A percentile compares a stretch with the other conserved stretches of the same genome.
Conservation (phyloP, 2,113 vertebrate genomes). For the Cariama cristata region DNA sequence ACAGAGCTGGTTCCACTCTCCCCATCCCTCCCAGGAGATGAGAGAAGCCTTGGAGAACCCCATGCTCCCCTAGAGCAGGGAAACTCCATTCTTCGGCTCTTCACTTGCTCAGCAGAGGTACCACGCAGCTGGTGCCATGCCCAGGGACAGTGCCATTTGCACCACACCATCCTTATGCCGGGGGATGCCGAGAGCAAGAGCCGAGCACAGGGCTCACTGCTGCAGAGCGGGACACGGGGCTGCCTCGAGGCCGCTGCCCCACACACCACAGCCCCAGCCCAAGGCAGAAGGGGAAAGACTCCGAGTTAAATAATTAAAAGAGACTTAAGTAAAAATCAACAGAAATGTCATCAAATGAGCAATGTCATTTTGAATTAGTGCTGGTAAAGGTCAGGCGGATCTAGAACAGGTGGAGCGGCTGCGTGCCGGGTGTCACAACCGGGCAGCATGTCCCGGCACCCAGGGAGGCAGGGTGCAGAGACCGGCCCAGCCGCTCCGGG, state of each 20-base stretch:
- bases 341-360: conserved; percentile 74
- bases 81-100: background rate
- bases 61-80: background rate
- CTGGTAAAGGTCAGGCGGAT: conserved; percentile 64
- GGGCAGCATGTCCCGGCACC: background rate
- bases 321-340: conserved; percentile 71
- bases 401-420: conserved; percentile 58
- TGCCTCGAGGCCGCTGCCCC: background rate
- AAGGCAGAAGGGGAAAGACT: conserved; percentile 8
- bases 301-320: conserved; percentile 70
- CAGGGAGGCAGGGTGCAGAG: background rate
- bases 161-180: background rate
- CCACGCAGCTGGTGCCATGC: background rate
- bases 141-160: fast-evolving
- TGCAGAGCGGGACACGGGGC: fast-evolving
- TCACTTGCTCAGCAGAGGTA: background rate
- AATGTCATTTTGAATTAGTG: conserved; percentile 68
- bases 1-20: background rate
- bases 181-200: background rate
- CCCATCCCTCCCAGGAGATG: background rate
- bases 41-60: background rate
- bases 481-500: fast-evolving
- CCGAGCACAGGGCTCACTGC: fast-evolving
- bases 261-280: background rate
- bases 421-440: background rate